phyloP scores from a whole-genome alignment of 2,113 vertebrate species.

The Caranx ignobilis region DNA sequence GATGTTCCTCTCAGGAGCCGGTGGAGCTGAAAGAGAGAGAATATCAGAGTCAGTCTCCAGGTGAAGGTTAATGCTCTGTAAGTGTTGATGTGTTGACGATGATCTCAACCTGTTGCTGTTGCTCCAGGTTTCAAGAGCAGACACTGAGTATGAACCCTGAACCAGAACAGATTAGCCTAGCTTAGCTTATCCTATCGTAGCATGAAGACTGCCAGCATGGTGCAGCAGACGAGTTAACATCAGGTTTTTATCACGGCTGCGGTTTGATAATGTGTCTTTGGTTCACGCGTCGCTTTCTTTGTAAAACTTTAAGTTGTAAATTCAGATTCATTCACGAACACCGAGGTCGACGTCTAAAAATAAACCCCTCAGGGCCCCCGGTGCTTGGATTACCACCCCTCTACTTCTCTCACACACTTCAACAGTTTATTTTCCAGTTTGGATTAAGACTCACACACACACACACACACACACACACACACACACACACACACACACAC shows the following conservation, averaged over 20 bases:
- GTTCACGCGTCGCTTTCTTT: background rate
- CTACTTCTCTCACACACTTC: background rate
- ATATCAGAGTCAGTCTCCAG: too few species aligned
- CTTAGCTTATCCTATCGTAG: background rate
- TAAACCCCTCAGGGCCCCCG: background rate
- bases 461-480: background rate
- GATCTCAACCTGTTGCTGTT: too few species aligned
- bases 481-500: background rate
- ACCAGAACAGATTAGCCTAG: background rate
- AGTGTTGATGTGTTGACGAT: too few species aligned
- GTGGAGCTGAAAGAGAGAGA: background rate
- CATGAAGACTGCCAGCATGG: background rate
- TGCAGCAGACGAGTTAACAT: background rate
- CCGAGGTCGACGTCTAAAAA: slow-evolving; percentile 24
- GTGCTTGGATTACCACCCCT: slow-evolving; percentile 14
- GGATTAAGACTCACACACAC: background rate
- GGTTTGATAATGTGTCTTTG: too few species aligned
- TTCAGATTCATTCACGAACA: slow-evolving; percentile 1
- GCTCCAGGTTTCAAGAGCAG: background rate
- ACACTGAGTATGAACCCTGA: too few species aligned
- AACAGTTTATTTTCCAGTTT: slow-evolving; percentile 1
- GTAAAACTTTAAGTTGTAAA: background rate
- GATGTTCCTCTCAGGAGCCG: background rate
- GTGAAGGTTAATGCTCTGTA: too few species aligned
- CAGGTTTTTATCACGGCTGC: background rate